phyloP scores from a whole-genome alignment of 2,113 vertebrate species.

The Calyptomena viridis region DNA sequence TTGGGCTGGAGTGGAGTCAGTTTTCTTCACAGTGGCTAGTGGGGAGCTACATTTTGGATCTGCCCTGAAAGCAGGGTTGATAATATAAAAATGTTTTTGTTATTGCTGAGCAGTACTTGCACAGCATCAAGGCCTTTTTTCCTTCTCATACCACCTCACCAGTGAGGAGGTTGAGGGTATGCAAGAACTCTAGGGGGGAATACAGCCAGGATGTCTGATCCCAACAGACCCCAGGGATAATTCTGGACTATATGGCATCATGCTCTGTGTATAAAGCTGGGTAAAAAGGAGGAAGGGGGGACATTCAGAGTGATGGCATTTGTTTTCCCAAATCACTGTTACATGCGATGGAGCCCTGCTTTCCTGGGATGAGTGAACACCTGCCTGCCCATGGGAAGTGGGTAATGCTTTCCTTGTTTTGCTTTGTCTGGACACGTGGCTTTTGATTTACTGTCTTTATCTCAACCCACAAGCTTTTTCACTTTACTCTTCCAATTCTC shows the following conservation, averaged over 20 bases:
- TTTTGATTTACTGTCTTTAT: background rate
- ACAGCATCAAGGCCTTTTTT: background rate
- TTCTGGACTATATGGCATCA: background rate
- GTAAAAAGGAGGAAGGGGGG: background rate
- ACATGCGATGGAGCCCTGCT: background rate
- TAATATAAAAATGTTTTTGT: background rate
- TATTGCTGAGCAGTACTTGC: background rate
- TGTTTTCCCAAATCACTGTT: background rate
- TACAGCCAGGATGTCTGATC: background rate
- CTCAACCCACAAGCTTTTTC: background rate
- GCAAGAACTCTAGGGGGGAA: background rate
- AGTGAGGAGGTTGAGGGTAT: background rate
- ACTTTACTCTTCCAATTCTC: background rate
- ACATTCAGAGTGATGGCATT: background rate
- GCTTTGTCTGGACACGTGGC: rapidly evolving
- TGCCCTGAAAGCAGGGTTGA: background rate
- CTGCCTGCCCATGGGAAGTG: background rate
- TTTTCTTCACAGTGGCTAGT: background rate
- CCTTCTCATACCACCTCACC: background rate
- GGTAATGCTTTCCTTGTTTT: background rate
- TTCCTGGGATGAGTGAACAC: background rate
- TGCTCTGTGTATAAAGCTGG: background rate
- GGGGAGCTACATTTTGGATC: background rate
- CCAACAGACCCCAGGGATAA: background rate
- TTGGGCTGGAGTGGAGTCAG: too few relatives aligned